Base-by-base conservation (phyloP, 2,797 vertebrate genomes). In the Eupleurogrammus muticus region DNA sequence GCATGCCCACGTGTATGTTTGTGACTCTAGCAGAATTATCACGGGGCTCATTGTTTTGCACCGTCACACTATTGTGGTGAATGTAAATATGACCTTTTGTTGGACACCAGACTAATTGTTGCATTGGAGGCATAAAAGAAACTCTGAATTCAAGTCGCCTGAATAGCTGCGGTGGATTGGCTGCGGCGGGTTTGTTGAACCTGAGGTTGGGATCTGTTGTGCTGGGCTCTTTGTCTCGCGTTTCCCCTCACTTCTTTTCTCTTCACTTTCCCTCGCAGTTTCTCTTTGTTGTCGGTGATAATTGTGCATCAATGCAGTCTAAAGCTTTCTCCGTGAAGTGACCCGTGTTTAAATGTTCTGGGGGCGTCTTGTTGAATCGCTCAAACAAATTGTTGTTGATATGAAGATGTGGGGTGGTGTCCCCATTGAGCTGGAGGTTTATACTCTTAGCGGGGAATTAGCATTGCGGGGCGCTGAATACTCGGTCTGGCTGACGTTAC, bases 341-440 rank as follows among this genome's bases (percentile, higher is more conserved):
- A 92, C 90, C 90, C 83, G 44, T 85, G 89, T 88, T 86, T 46
- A 80, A 90, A 82, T 90, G 87, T 89, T 86, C 85, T 84, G 20
- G 79, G 77, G 79, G 75, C 63, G 16, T 83, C 75, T 60, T 50
- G 79, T 58, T 87, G 84, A 88, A 83, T 79, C 57, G 79, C 85
- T 83, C 88, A 81, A 85, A 85, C 88, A 87, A 89, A 90, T 88
- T 84, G 83, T 85, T 85, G 85, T 88, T 89, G 80, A 85, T 89
- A 87, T 87, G 86, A 90, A 87, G 84, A 87, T 82, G 83, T 84
- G 78, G 79, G 84, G 62, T 75, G 85, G 73, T 83, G 83, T 83
- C 79, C 80, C 70, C 23, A 73, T 79, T 87, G 70, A 84, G 56
- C 21, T 51, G 36, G 49, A 64, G 67, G 82, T 73, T 84, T 81